phyloP scores from a whole-genome alignment of 1,140 invertebrate genomes.

The Brevipalpus yothersi region DNA sequence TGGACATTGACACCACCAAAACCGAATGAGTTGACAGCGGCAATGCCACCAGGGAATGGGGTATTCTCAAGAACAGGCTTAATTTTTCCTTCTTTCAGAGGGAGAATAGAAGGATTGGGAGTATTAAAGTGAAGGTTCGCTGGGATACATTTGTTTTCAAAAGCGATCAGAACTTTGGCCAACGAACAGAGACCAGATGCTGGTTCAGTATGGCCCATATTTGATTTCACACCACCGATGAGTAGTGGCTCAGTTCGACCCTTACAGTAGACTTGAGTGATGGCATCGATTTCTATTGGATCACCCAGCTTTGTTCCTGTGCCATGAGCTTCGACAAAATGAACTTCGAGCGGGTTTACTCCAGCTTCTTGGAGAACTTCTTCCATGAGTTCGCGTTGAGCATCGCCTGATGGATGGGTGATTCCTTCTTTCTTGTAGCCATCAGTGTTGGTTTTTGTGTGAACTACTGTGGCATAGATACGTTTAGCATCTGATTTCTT shows the following conservation, averaged over 20 bases:
- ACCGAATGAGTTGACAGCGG: slow-evolving; percentile 11
- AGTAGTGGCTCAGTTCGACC: slow-evolving; percentile 48
- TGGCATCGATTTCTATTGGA: slow-evolving; percentile 81
- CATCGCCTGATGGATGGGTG: slow-evolving; percentile 16
- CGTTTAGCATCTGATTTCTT: slow-evolving; percentile 36
- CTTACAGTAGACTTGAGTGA: slow-evolving; percentile 63
- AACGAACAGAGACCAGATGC: slow-evolving; percentile 65
- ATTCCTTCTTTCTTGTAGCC: slow-evolving; percentile 69
- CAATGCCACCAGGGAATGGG: slow-evolving; percentile 10
- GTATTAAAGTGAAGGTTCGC: slow-evolving; percentile 62
- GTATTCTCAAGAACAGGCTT: slow-evolving; percentile 27
- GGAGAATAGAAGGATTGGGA: slow-evolving; percentile 70
- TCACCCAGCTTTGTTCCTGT: slow-evolving; percentile 47
- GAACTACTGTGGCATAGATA: slow-evolving; percentile 32
- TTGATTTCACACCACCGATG: slow-evolving; percentile 87
- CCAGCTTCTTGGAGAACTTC: slow-evolving; percentile 19
- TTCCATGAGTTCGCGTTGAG: slow-evolving; percentile 18
- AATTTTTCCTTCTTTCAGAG: slow-evolving; percentile 53
- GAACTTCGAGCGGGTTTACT: slow-evolving; percentile 17
- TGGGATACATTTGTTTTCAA: slow-evolving; percentile 64
- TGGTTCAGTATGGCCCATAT: slow-evolving; percentile 91
- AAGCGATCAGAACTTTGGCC: slow-evolving; percentile 64
- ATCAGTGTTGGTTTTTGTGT: slow-evolving; percentile 67
- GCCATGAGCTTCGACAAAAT: slow-evolving; percentile 23
- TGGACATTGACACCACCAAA: slow-evolving; percentile 12